Evolutionary conservation across 2,888 invertebrate genomes (phyloP).

Genomic region (Platerodrilus igneus): DNA sequence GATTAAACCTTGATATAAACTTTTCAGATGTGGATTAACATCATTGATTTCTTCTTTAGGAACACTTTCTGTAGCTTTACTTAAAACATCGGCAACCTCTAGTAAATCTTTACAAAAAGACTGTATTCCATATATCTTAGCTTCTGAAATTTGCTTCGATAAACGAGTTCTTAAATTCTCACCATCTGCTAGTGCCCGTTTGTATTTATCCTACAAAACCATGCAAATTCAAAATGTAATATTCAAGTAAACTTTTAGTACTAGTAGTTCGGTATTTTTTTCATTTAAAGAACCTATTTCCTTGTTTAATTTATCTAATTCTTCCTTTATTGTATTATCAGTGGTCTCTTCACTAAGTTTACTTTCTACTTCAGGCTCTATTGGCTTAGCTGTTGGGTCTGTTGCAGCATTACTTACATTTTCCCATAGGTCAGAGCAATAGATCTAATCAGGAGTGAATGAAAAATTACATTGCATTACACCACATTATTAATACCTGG

Average conservation of each 20-base stretch:
- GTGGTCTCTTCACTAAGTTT: conserved; percentile 38
- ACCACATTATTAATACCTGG: conserved; percentile 34
- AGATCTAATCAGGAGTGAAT: conserved; percentile 29
- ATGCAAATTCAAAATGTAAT: conserved; percentile 7
- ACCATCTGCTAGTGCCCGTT: conserved; percentile 88
- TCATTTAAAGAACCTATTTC: conserved; percentile 60
- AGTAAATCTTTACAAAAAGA: conserved; percentile 95
- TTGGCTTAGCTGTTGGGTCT: conserved; percentile 45
- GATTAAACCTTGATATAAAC: conserved; percentile 79
- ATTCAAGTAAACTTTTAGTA: conserved; percentile 37
- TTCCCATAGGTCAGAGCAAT: conserved; percentile 32
- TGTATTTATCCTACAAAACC: conserved; percentile 81
- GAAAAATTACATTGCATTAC: not conserved
- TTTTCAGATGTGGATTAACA: conserved; percentile 73
- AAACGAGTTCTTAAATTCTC: conserved; percentile 89
- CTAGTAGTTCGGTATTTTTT: conserved; percentile 61
- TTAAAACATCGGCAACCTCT: conserved; percentile 89
- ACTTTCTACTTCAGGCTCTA: too few relatives aligned
- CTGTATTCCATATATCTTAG: conserved; percentile 93
- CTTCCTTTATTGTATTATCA: conserved; percentile 58
- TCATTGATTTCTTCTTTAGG: conserved; percentile 69
- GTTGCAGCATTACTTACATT: conserved; percentile 39
- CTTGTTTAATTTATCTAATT: conserved; percentile 60
- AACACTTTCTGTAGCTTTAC: conserved; percentile 82
- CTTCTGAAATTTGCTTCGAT: conserved; percentile 89